Evolutionary conservation across 2,888 invertebrate genomes (phyloP).

Genomic region (Serrognathus titanus): DNA sequence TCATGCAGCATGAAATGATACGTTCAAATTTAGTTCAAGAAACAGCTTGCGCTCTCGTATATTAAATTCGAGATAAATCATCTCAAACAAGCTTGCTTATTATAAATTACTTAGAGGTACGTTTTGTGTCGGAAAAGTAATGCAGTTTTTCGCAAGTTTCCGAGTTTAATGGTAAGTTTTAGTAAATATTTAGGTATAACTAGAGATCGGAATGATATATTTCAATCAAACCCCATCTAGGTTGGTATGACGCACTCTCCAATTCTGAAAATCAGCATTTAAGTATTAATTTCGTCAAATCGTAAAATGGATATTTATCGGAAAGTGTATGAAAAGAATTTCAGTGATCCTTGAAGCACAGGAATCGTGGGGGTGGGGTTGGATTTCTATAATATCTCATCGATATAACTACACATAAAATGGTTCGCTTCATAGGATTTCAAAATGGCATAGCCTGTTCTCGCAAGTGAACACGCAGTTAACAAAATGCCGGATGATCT

Average conservation of each 20-base stretch:
- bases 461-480: conserved; percentile 19
- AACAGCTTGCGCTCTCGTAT: neutral
- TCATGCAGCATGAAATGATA: neutral
- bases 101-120: too few relatives aligned
- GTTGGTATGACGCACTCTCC: too few relatives aligned
- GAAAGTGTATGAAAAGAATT: neutral
- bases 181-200: too few relatives aligned
- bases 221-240: too few relatives aligned
- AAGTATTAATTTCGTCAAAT: too few relatives aligned
- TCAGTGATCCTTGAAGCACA: neutral
- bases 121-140: too few relatives aligned
- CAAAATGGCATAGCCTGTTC: conserved; percentile 24
- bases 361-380: neutral
- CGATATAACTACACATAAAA: neutral
- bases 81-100: too few relatives aligned
- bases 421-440: conserved; percentile 9
- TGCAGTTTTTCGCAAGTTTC: too few relatives aligned
- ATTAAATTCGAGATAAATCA: too few relatives aligned
- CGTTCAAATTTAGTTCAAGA: neutral
- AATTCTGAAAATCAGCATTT: too few relatives aligned
- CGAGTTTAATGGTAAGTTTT: too few relatives aligned
- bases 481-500: conserved; percentile 22
- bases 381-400: neutral
- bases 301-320: neutral
- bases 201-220: too few relatives aligned